Evolutionary conservation across 2,888 invertebrate species (phyloP).

Genomic region (Tetragnatha montana): DNA sequence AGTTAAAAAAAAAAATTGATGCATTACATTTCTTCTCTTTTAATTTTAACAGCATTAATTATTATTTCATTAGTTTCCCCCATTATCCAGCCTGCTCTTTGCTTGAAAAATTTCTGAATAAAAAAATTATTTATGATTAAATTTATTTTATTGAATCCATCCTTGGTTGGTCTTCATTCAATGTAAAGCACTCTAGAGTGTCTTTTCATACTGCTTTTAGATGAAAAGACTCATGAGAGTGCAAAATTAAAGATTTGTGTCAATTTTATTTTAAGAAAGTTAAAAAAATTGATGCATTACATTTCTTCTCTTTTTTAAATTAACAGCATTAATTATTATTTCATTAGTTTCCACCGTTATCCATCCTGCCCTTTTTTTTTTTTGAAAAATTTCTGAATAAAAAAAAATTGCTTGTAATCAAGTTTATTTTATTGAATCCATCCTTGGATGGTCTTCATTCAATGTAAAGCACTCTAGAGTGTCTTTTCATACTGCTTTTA

Average conservation of each 20-base stretch:
- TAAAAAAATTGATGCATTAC: background rate
- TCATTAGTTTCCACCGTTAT: background rate
- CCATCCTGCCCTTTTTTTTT: background rate
- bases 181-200: constrained; percentile 26
- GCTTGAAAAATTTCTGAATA: background rate
- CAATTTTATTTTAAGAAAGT: background rate
- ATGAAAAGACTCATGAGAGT: constrained; percentile 4
- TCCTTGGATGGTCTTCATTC: background rate
- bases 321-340: background rate
- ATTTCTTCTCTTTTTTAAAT: background rate
- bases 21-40: background rate
- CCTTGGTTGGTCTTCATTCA: background rate
- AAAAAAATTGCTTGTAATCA: too few species aligned
- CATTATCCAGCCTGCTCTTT: background rate
- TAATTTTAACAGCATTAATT: background rate
- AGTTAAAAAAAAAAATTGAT: background rate
- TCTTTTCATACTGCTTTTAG: background rate
- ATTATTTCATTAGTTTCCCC: background rate
- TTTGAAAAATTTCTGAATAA: too few species aligned
- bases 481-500: constrained; percentile 9
- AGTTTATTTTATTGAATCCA: background rate
- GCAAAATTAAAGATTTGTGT: constrained; percentile 20
- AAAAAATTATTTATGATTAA: background rate
- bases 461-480: constrained; percentile 12
- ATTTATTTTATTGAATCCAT: background rate